A percentile compares a stretch with the other conserved stretches of the same genome.
Conservation (phyloP, 2,888 invertebrate species). For the Pyrrhia umbra region DNA sequence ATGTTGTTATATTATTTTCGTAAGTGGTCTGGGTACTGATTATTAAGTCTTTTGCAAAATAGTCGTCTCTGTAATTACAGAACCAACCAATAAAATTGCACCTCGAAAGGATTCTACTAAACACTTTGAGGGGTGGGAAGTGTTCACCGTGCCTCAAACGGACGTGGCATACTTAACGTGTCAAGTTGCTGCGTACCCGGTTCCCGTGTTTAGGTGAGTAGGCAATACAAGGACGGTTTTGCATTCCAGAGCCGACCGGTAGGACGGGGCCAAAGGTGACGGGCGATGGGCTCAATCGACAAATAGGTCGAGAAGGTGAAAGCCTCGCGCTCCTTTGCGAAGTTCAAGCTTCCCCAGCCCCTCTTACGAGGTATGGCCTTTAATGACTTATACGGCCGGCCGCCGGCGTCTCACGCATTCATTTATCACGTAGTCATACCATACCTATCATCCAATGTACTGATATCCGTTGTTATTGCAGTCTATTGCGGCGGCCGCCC, state of each 20-base stretch:
- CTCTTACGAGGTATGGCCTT: slow-evolving; percentile 93
- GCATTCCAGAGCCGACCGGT: slow-evolving; percentile 92
- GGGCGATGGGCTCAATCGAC: slow-evolving; percentile 91
- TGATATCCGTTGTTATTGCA: slow-evolving; percentile 89
- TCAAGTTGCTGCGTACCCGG: slow-evolving; percentile 92
- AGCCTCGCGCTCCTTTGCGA: slow-evolving; percentile 93
- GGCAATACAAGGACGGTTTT: slow-evolving; percentile 77
- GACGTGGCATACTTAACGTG: slow-evolving; percentile 91
- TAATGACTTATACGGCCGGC: slow-evolving; percentile 74
- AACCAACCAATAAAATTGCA: slow-evolving; percentile 92
- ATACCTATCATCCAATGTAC: slow-evolving; percentile 82
- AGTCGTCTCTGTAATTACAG: slow-evolving; percentile 87
- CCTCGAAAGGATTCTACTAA: slow-evolving; percentile 88
- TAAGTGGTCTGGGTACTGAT: slow-evolving; percentile 11
- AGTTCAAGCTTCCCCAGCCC: slow-evolving; percentile 94
- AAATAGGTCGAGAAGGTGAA: slow-evolving; percentile 81
- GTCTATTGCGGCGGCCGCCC: slow-evolving; percentile 84
- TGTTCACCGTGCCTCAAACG: slow-evolving; percentile 87
- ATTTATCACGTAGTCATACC: slow-evolving; percentile 86
- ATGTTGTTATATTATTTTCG: no score
- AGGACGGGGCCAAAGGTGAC: slow-evolving; percentile 92
- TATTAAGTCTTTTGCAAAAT: slow-evolving; percentile 57
- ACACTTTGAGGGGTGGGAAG: slow-evolving; percentile 92
- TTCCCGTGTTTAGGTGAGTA: slow-evolving; percentile 93
- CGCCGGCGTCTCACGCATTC: slow-evolving; percentile 87